These are phyloP conservation scores for Jaculus jaculus DNA, from an alignment of 2,113 vertebrate genomes.

Conservation along the genomic window DNA sequence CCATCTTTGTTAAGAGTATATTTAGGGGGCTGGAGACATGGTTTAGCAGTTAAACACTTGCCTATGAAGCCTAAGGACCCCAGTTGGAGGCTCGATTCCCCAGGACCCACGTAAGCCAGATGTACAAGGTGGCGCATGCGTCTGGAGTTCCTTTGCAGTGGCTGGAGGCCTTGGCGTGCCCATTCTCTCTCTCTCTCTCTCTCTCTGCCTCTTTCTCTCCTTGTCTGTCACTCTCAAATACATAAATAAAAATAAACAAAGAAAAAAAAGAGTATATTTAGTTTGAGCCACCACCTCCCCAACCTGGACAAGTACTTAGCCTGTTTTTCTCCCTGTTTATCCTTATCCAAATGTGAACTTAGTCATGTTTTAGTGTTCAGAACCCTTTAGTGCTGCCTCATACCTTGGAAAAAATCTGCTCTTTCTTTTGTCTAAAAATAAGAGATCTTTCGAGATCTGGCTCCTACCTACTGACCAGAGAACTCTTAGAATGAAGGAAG, in stretches of 20 bases:
- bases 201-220: too few relatives aligned
- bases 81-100: too few relatives aligned
- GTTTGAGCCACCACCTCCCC: background rate
- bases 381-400: background rate
- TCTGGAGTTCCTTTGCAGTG: too few relatives aligned
- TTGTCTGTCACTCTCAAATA: too few relatives aligned
- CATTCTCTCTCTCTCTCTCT: too few relatives aligned
- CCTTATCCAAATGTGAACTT: slow-evolving; percentile 25
- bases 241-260: too few relatives aligned
- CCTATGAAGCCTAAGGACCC: too few relatives aligned
- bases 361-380: background rate
- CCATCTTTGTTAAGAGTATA: background rate
- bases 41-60: too few relatives aligned
- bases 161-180: too few relatives aligned
- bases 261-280: background rate
- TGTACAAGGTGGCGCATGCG: too few relatives aligned
- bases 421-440: background rate
- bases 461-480: background rate
- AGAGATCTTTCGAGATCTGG: background rate
- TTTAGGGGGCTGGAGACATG: too few relatives aligned
- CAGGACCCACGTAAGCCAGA: too few relatives aligned
- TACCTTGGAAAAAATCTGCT: background rate
- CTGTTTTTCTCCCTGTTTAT: background rate
- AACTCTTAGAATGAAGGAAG: background rate
- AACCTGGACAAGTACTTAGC: background rate